Conservation (phyloP, 2,113 vertebrate genomes). For the Takifugu flavidus region DNA sequence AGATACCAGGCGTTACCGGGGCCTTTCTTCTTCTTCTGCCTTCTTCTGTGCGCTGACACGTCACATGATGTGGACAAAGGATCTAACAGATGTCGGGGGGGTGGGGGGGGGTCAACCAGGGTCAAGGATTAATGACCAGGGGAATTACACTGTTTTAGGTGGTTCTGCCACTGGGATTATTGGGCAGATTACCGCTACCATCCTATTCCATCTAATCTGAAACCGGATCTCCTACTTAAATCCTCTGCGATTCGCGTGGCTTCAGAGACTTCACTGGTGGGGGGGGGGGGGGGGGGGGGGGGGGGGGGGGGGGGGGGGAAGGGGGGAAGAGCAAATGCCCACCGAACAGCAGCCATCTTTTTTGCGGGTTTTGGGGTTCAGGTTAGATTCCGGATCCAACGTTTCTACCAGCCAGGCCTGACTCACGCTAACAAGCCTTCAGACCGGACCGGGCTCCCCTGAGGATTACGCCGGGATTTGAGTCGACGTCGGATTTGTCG, state of each 20-base stretch:
- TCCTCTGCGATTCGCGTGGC: constrained; percentile 29
- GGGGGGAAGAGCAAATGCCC: too few species aligned
- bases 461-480: constrained; percentile 73
- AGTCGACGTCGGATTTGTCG: constrained; percentile 68
- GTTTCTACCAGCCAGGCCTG: constrained; percentile 34
- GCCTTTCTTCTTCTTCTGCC: too few species aligned
- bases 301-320: too few species aligned
- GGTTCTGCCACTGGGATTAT: constrained; percentile 17
- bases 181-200: constrained; percentile 9
- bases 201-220: constrained; percentile 29
- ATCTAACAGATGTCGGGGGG: too few species aligned
- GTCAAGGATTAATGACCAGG: too few species aligned
- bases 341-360: too few species aligned
- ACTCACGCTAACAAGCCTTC: constrained; percentile 64
- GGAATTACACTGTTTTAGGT: background rate
- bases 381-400: constrained; percentile 50
- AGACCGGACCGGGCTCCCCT: constrained; percentile 56
- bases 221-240: constrained; percentile 31
- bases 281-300: too few species aligned
- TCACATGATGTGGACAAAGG: too few species aligned
- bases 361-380: constrained; percentile 5
- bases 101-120: too few species aligned
- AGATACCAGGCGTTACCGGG: too few species aligned
- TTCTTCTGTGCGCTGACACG: too few species aligned
- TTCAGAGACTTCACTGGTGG: constrained; percentile 18